Evolutionary conservation across 2,797 vertebrate genomes (phyloP).

Genomic region (Graptemys geographica): DNA sequence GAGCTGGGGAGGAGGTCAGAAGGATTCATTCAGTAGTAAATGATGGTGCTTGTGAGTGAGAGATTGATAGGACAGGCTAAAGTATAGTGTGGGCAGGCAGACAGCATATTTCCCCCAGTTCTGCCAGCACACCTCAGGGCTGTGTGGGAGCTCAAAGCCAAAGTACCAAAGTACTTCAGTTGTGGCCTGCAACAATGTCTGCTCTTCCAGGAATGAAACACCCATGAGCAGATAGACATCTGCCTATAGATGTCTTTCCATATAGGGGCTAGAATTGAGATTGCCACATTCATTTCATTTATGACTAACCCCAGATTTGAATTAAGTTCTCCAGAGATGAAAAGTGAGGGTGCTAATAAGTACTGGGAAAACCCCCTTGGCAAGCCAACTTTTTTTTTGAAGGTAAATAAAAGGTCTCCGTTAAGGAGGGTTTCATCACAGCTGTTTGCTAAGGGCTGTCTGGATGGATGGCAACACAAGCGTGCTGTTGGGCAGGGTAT

Average conservation of each 20-base stretch:
- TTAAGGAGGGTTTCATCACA: not conserved
- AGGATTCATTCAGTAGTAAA: not conserved
- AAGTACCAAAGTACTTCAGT: accelerated
- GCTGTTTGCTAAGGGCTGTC: not conserved
- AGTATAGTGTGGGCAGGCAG: not conserved
- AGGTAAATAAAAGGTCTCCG: not conserved
- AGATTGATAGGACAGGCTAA: not conserved
- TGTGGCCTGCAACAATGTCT: not conserved
- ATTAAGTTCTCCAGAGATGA: not conserved
- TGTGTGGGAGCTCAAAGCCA: not conserved
- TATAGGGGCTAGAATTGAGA: not conserved
- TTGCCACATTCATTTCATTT: not conserved
- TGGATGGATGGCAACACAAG: not conserved
- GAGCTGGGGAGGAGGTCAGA: not conserved
- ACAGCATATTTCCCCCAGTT: not conserved
- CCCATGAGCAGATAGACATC: not conserved
- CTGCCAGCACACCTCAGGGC: not conserved
- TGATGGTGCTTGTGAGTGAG: not conserved
- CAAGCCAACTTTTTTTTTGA: not conserved
- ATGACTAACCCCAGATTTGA: not conserved
- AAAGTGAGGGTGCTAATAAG: not conserved
- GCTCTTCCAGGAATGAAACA: not conserved
- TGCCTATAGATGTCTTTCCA: not conserved
- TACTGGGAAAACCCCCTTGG: not conserved
- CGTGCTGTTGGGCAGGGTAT: not conserved